Evolutionary conservation across 1,140 invertebrate species (phyloP), one percentile per base, ranked within the genome.

Genomic region (Panulirus ornatus): DNA sequence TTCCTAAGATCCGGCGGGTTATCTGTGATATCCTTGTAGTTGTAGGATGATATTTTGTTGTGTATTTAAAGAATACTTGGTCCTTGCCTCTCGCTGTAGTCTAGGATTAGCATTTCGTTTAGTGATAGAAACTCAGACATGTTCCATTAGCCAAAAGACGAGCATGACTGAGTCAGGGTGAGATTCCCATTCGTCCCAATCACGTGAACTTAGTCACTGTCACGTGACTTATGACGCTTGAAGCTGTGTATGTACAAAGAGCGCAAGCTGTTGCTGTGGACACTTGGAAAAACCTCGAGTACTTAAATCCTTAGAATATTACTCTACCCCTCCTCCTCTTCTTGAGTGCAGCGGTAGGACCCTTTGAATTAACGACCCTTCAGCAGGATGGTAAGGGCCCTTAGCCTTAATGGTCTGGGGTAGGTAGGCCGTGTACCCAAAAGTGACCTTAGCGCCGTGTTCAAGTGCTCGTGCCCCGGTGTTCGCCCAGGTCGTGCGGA

Each of bases 1-100:
- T n/a, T n/a, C 76, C 1, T 44, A 47, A 47, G 76, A 44, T 42
- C 40, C 38, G 42, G 27, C 76, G 38, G 44, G 27, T 30, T 79
- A 38, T 40, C 71, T 40, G 40, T 40, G 36, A 66, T 66, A 66
- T 66, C n/a, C 30, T 66, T 66, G 58, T 66, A 66, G 54, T 19
- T 16, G 54, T 58, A 19, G 14, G 22, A 58, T 66, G 30, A 30
- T 66, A 30, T 2, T 66, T 6, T 66, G 58, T 66, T 66, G 58
- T 66, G 58, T 66, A n/a, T n/a, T n/a, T n/a, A 66, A 30, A 66
- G 27, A 30, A 0, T 22, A 22, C 22, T 19, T 19, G 58, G n/a
- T 66, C 11, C 58, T 30, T 66, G 54, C 30, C 5, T 27, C 58
- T 66, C 58, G 3, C 11, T 66, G 58, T 66, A 30, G n/a, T 66